Conservation (phyloP, 2,797 vertebrate genomes). For the Coracias cyanogaster region DNA sequence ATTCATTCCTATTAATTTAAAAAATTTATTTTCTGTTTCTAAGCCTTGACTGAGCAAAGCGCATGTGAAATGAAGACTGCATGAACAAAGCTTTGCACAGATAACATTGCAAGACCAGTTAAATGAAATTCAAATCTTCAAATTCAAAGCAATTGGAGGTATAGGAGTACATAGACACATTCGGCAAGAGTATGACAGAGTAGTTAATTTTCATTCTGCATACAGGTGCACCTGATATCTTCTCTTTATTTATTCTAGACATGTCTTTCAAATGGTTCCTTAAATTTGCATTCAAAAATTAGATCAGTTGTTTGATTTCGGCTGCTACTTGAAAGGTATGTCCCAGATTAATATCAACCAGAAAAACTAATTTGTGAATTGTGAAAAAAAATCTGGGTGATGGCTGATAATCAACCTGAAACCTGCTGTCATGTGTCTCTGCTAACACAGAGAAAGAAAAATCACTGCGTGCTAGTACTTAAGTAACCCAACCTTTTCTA, state of each 20-base stretch:
- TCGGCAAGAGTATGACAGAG: neutral
- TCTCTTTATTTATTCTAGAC: neutral
- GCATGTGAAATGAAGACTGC: neutral
- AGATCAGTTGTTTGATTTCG: neutral
- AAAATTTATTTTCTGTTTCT: neutral
- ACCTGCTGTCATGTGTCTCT: neutral
- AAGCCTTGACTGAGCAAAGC: neutral
- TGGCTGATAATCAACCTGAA: neutral
- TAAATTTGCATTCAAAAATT: neutral
- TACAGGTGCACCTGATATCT: neutral
- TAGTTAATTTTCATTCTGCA: neutral
- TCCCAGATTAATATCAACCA: neutral
- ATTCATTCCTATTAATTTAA: neutral
- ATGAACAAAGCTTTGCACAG: neutral
- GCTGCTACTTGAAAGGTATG: neutral
- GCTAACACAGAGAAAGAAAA: neutral
- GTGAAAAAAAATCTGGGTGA: neutral
- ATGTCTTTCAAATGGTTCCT: neutral
- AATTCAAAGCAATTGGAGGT: neutral
- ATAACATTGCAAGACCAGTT: neutral
- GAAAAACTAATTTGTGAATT: neutral
- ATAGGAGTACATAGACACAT: neutral
- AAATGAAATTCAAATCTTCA: neutral
- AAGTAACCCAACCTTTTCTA: neutral
- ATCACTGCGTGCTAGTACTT: neutral